A percentile compares a stretch with the other conserved stretches of the same genome.
Conservation (phyloP, 2,797 vertebrate genomes). For the Syndactyla subalaris region DNA sequence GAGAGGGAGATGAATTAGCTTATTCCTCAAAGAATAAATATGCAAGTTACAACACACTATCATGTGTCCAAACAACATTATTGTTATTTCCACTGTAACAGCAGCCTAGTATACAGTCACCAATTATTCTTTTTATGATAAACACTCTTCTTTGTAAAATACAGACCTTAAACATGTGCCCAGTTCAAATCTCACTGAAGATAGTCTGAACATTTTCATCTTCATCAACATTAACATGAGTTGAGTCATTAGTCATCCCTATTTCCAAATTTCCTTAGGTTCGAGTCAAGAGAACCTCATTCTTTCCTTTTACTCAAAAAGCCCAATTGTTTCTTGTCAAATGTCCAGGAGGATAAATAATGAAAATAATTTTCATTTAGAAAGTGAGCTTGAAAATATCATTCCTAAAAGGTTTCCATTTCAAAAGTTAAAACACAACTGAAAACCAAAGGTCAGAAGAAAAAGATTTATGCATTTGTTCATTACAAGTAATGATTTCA, state of each 20-base stretch:
- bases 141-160: constrained; percentile 21
- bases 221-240: constrained; percentile 35
- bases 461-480: neutral
- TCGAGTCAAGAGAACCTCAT: constrained; percentile 25
- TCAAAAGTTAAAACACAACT: neutral
- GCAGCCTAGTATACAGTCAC: neutral
- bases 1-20: neutral
- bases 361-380: constrained; percentile 7
- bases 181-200: constrained; percentile 49
- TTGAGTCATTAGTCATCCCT: constrained; percentile 17
- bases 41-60: neutral
- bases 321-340: constrained; percentile 21
- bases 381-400: neutral
- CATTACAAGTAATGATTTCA: neutral
- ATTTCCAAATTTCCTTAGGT: constrained; percentile 43
- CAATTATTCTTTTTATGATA: neutral
- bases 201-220: neutral
- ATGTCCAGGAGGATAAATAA: constrained; percentile 35
- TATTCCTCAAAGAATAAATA: neutral
- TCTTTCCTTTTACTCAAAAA: constrained; percentile 43
- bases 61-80: neutral
- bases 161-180: constrained; percentile 30
- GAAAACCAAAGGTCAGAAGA: neutral
- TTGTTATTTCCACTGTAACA: neutral
- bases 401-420: constrained; percentile 12